phyloP scores from a whole-genome alignment of 2,797 vertebrate species.

The Acanthiza pusilla region DNA sequence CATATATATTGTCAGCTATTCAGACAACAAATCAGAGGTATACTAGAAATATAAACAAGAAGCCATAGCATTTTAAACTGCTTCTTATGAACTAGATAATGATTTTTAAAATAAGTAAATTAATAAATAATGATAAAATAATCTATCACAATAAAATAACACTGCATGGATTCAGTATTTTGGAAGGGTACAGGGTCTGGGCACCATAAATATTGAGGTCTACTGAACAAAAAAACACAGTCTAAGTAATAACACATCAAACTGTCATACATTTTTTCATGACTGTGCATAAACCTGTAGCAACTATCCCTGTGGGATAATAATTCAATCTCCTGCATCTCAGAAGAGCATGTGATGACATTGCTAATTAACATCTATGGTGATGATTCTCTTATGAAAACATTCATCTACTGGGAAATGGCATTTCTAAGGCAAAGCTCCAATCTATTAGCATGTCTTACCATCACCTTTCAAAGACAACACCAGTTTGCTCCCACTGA shows the following conservation, averaged over 20 bases:
- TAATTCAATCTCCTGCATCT: neutral
- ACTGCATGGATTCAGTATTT: neutral
- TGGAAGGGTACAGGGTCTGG: neutral
- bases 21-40: neutral
- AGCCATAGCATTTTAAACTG: neutral
- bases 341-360: neutral
- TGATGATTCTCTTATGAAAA: neutral
- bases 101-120: neutral
- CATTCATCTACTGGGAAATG: neutral
- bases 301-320: neutral
- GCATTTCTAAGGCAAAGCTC: neutral
- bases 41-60: neutral
- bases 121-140: neutral
- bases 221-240: neutral
- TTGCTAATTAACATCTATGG: slow-evolving; percentile 10
- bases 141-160: neutral
- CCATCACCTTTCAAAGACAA: neutral
- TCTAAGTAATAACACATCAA: neutral
- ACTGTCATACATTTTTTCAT: neutral
- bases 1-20: neutral
- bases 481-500: neutral
- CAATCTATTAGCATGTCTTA: neutral
- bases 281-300: neutral
- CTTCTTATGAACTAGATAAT: neutral
- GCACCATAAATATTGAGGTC: neutral